Conservation (phyloP, 2,797 vertebrate species). For the Hemibagrus guttatus region DNA sequence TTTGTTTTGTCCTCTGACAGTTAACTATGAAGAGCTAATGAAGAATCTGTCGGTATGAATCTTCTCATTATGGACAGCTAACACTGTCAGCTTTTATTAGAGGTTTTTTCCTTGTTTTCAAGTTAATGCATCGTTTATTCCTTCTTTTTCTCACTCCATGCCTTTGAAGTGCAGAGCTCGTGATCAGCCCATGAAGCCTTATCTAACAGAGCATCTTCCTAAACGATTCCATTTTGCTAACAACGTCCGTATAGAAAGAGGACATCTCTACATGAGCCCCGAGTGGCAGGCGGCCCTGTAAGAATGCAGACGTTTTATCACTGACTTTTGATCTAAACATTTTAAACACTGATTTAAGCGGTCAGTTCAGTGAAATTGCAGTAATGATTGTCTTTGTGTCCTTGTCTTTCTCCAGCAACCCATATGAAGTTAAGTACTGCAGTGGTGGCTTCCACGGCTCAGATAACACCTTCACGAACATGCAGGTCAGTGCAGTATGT, state of each 20-base stretch:
- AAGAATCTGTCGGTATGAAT: conserved; percentile 91
- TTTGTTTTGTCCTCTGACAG: conserved; percentile 77
- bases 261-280: conserved; percentile 82
- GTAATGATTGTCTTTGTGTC: background rate
- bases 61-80: conserved; percentile 1
- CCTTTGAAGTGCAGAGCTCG: conserved; percentile 82
- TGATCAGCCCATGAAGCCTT: conserved; percentile 86
- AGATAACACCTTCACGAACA: conserved; percentile 89
- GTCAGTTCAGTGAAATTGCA: background rate
- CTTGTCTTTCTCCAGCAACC: conserved; percentile 70
- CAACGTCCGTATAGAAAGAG: conserved; percentile 86
- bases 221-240: conserved; percentile 89
- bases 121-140: conserved; percentile 8
- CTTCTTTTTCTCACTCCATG: conserved; percentile 54
- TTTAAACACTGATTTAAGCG: background rate
- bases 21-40: conserved; percentile 88
- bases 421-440: conserved; percentile 80
- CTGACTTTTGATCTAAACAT: background rate
- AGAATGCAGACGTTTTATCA: conserved; percentile 55
- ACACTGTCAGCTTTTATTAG: background rate
- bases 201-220: conserved; percentile 85
- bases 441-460: conserved; percentile 89
- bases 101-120: background rate
- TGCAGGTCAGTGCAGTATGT: conserved; percentile 82
- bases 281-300: conserved; percentile 87